Evolutionary conservation across 1,140 invertebrate genomes (phyloP), one percentile per base, ranked within the genome.

Genomic region (Euglossa dilemma): DNA sequence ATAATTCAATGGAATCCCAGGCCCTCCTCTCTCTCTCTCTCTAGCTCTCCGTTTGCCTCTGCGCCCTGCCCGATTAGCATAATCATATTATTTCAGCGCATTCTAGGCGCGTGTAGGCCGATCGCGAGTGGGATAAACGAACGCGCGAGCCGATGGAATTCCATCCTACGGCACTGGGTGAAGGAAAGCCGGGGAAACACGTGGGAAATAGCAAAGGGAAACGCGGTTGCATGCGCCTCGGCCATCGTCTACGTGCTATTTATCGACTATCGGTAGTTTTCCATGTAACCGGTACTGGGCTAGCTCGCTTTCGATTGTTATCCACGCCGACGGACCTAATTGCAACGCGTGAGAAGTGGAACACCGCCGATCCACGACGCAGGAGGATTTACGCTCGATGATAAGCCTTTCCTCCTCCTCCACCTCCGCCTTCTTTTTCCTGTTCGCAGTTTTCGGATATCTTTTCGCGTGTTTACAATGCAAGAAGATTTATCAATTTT

Each of bases 61-160:
- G 36, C 43, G 20, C 54, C 25, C 59, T 47, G 45, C 43, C 72
- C 3, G 43, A 89, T 90, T 90, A 88, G 85, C 89, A 91, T 90
- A 90, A 91, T 90, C 88, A 86, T 80, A 87, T 90, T 83, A 87
- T 83, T 85, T 78, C 69, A 67, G 70, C 73, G 84, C 76, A 84
- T 80, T 89, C 87, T 87, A 81, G 80, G 76, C 83, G 80, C 84
- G 89, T 87, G 86, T 88, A 87, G 83, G 86, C 85, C 80, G 87
- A 67, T 79, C 84, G 77, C 85, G 88, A 88, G 86, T 87, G 84
- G 85, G 83, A 87, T 89, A 87, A 83, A 85, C 66, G 83, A 81
- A 75, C 79, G 54, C 18, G 52, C 50, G 47, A 23, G 67, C 52
- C 45, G 45, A 1, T 69, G 79, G 79, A 85, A 85, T 85, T 85